Evolutionary conservation across 2,888 invertebrate genomes (phyloP), one percentile per base, ranked within the genome.

Genomic region (Drosophila histrio): DNA sequence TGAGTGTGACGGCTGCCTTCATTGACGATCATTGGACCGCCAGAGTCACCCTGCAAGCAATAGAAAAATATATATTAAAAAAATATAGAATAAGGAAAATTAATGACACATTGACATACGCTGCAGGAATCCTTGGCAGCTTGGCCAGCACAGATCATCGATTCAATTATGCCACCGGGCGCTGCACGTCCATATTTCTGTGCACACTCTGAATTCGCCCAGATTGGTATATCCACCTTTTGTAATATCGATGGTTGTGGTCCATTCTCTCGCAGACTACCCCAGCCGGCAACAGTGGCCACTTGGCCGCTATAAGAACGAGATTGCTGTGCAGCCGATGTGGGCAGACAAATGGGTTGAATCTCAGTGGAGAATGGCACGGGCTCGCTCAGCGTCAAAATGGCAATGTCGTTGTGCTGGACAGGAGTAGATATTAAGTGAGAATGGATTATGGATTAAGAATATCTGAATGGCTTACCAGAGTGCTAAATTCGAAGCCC

Each of bases 241-340:
- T 97, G 97, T 32, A 97, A 92, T 59, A 96, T 93, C 0, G 95
- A 93, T 1, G 97, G 97, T 86, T 97, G 97, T 0, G 96, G 95
- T 24, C 97, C 97, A 91, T 95, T 96, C 86, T 90, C 91, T 1
- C 89, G 84, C 44, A 90, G 59, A 86, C 96, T 96, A 44, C 97
- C 97, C 97, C 97, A 97, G 38, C 97, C 97, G 60, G 96, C 96
- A 3, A 97, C 97, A 0, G 96, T 97, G 1, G 94, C 97, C 9
- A 94, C 93, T 72, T 94, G 93, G 1, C 96, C 96, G 30, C 94
- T 93, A 88, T 95, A 96, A 1, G 93, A 93, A 11, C 94, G 93
- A 1, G 79, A 59, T 32, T 90, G 88, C 11, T 91, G 89, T 8
- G 90, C 89, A 1, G 90, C 74, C 3, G 89, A 83, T n/a, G 86